phyloP scores from a whole-genome alignment of 2,113 vertebrate species.

The Anseranas semipalmata region DNA sequence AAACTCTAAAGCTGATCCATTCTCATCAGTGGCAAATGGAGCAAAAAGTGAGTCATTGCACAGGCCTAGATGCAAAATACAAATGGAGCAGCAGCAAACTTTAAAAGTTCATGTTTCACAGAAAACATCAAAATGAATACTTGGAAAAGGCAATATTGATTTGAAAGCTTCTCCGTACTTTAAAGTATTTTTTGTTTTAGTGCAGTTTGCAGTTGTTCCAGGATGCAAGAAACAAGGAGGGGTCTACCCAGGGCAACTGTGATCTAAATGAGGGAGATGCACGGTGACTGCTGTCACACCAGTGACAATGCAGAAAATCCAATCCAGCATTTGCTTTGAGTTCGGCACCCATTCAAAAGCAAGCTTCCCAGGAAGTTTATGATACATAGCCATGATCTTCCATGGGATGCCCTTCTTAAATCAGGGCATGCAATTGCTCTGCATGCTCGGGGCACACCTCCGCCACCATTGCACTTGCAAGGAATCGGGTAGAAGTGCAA shows the following conservation, averaged over 20 bases:
- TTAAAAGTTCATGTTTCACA: background rate
- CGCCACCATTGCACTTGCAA: background rate
- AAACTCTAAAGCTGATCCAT: constrained; percentile 4
- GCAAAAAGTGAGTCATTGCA: background rate
- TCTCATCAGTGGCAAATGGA: constrained; percentile 18
- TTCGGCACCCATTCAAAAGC: background rate
- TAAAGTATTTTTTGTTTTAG: background rate
- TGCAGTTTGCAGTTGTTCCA: background rate
- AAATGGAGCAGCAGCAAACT: background rate
- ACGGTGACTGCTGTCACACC: background rate
- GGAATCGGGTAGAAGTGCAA: background rate
- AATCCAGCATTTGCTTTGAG: background rate
- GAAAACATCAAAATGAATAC: background rate
- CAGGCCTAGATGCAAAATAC: background rate
- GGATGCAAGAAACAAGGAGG: background rate
- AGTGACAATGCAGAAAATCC: background rate
- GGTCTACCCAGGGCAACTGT: background rate
- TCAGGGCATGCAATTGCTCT: background rate
- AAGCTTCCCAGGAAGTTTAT: background rate
- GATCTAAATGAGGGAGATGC: background rate
- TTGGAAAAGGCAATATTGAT: background rate
- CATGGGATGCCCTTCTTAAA: background rate
- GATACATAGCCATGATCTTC: background rate
- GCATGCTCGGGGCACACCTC: background rate
- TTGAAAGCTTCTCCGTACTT: background rate